Base-by-base conservation (phyloP, 2,888 invertebrate species). In the Eledona agricola region DNA sequence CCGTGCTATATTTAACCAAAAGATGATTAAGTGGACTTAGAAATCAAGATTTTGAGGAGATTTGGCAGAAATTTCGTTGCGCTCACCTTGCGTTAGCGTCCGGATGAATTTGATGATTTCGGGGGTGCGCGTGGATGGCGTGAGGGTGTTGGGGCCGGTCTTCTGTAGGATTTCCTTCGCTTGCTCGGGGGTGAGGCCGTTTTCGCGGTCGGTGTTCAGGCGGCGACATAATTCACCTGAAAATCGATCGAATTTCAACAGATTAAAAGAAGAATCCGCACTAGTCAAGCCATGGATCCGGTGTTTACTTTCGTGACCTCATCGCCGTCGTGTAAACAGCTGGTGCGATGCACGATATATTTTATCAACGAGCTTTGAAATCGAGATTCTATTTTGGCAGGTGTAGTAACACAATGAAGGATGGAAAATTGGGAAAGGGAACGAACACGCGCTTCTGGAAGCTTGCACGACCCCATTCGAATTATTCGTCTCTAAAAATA, bases 111-210 rank as follows among this genome's bases (percentile, higher is more conserved):
- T 81, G 66, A 86, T 73, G 74, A 84, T 86, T 79, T 90, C 89
- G 2, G 89, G 86, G 6, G 84, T 84, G 60, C 84, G 82, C 43
- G 84, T 81, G 0, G 90, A 85, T 1, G 90, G 91, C 0, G 90
- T 87, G 13, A 92, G 75, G 2, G 83, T 80, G 68, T 92, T 92
- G 1, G 82, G 84, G 2, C 89, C 89, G 56, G 87, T 81, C 61
- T 81, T 81, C 5, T 76, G 71, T 0, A 86, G 72, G 4, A 84
- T 73, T 29, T 80, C 76, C 1, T 78, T 76, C 0, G 88, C 91
- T 61, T 79, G 78, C 1, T 73, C 74, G 20, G 76, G 74, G 0
- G 83, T 82, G 57, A 91, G 71, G n/a, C 91, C 92, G 43, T 55
- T 72, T 50, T 72, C 71, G 4, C 67, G 61, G 51, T 76, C 71